Evolutionary conservation across 2,888 invertebrate genomes (phyloP).

Genomic region (Harpalus rubripes): DNA sequence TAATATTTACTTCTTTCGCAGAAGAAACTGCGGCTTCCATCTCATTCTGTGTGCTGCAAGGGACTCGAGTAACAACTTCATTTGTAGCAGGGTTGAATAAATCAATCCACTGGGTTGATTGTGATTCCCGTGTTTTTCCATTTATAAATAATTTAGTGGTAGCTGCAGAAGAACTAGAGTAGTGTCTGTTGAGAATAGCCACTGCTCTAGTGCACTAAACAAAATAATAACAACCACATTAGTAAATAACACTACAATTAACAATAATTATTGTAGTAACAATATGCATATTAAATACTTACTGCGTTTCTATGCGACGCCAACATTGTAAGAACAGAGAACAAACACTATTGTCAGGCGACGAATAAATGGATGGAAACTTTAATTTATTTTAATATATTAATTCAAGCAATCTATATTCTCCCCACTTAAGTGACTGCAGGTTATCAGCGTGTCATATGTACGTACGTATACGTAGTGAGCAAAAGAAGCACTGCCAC

Average conservation of each 20-base stretch:
- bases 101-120: conserved; percentile 95
- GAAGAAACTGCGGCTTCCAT: conserved; percentile 94
- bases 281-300: conserved; percentile 12
- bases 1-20: conserved; percentile 83
- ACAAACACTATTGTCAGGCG: conserved; percentile 23
- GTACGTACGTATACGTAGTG: not conserved
- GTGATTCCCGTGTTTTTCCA: conserved; percentile 96
- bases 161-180: conserved; percentile 80
- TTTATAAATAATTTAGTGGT: conserved; percentile 97
- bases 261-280: not conserved
- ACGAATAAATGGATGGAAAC: conserved; percentile 56
- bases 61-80: conserved; percentile 89
- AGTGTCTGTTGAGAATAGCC: conserved; percentile 68
- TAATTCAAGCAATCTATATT: conserved; percentile 62
- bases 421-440: conserved; percentile 52
- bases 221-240: conserved; percentile 55
- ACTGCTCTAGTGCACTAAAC: conserved; percentile 68
- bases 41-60: conserved; percentile 92
- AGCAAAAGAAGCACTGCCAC: conserved; percentile 21
- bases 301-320: conserved; percentile 52
- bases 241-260: conserved; percentile 19
- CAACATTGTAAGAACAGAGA: conserved; percentile 50
- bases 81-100: conserved; percentile 97
- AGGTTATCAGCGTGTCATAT: conserved; percentile 56
- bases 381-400: conserved; percentile 63